These are phyloP conservation scores for Clangula hyemalis DNA, from an alignment of 2,797 vertebrate species.

Conservation along the genomic window DNA sequence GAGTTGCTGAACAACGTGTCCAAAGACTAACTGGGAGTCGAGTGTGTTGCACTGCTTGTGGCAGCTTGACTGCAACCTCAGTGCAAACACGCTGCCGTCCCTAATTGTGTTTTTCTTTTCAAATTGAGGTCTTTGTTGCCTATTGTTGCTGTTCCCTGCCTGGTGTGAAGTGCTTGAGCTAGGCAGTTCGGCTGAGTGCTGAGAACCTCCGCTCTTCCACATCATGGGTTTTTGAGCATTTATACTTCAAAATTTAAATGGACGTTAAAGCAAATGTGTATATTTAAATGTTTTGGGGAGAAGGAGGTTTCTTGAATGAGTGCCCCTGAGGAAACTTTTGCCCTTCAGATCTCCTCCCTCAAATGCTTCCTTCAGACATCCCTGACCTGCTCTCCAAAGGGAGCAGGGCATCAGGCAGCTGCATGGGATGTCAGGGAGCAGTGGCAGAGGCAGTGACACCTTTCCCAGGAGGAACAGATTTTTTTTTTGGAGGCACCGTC, in stretches of 20 bases:
- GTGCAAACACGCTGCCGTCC: background rate
- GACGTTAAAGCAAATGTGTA: background rate
- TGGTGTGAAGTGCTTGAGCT: background rate
- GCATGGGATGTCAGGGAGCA: accelerated
- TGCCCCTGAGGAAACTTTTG: background rate
- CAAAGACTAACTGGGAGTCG: background rate
- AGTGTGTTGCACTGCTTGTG: background rate
- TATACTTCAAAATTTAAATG: background rate
- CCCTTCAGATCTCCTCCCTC: background rate
- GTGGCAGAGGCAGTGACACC: background rate
- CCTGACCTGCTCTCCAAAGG: background rate
- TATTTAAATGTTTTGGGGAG: background rate
- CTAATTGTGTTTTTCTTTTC: background rate
- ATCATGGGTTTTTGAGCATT: background rate
- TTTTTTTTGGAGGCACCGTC: background rate
- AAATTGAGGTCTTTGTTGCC: background rate
- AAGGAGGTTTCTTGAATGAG: no score
- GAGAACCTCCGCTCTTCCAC: background rate
- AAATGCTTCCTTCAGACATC: background rate
- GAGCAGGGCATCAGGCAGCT: background rate
- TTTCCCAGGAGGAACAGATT: background rate
- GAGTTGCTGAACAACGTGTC: background rate
- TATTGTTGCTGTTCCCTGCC: background rate
- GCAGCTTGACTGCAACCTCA: background rate
- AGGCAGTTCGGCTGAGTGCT: no score